A percentile compares a stretch with the other conserved stretches of the same genome.
phyloP scores from a whole-genome alignment of 2,797 vertebrate species.

The Acipenser ruthenus region DNA sequence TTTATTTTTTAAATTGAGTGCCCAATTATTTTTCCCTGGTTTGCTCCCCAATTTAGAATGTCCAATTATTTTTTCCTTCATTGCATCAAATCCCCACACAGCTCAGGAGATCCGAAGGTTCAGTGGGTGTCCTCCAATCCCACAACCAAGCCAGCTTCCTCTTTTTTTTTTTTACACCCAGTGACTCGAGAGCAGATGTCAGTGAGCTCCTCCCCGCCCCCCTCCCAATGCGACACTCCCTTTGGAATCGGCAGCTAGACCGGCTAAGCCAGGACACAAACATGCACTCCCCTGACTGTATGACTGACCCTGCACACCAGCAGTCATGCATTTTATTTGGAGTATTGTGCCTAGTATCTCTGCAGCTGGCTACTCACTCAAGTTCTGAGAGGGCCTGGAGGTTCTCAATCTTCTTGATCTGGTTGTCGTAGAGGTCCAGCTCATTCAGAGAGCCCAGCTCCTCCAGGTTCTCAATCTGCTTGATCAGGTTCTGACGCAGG shows the following conservation, averaged over 20 bases:
- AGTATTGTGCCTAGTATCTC: not conserved
- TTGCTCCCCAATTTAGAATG: no score
- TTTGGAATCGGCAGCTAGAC: slow-evolving; percentile 31
- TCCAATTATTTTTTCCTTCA: no score
- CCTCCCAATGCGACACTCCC: not conserved
- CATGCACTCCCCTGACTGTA: slow-evolving; percentile 59
- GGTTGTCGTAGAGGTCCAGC: slow-evolving; percentile 91
- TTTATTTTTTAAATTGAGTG: no score
- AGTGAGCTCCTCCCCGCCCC: not conserved
- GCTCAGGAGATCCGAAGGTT: no score
- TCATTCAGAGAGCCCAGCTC: slow-evolving; percentile 72
- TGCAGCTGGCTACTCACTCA: slow-evolving; percentile 68
- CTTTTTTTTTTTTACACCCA: not conserved
- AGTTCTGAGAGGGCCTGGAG: slow-evolving; percentile 65
- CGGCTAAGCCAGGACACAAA: slow-evolving; percentile 28
- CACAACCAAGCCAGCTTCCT: no score
- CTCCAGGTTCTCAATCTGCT: slow-evolving; percentile 88
- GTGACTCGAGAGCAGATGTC: not conserved
- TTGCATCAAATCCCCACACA: no score
- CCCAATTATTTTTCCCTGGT: no score
- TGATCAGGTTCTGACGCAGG: slow-evolving; percentile 92
- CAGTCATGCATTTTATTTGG: no score
- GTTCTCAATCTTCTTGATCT: slow-evolving; percentile 89
- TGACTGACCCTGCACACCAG: slow-evolving; percentile 41
- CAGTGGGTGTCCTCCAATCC: no score